These are phyloP conservation scores for Canis aureus DNA, from an alignment of 2,113 vertebrate genomes.

Conservation along the genomic window DNA sequence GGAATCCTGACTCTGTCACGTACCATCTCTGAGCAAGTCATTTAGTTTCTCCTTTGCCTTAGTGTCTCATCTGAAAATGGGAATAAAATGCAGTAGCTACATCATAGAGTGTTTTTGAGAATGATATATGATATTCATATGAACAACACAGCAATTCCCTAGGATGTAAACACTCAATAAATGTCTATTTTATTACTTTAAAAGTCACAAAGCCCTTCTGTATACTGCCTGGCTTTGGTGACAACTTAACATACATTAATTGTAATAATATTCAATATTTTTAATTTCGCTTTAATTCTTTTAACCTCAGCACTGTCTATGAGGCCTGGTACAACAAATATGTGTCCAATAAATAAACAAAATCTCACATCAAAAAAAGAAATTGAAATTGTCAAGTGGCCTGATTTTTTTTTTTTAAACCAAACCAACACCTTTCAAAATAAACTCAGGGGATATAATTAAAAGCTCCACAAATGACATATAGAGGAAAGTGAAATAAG, in stretches of 20 bases:
- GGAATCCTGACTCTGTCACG: not conserved
- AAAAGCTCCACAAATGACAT: constrained; percentile 49
- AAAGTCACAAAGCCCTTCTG: not conserved
- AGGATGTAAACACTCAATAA: not conserved
- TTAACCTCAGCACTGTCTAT: not conserved
- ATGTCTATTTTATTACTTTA: not conserved
- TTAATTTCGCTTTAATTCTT: constrained; percentile 34
- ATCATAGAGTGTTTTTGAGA: not conserved
- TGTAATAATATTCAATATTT: not conserved
- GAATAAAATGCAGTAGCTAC: not conserved
- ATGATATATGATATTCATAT: not conserved
- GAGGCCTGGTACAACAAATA: not conserved
- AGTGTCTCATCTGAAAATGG: not conserved
- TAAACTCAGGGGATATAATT: constrained; percentile 28
- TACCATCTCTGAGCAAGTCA: not conserved
- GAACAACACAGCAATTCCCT: not conserved
- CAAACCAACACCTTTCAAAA: constrained; percentile 61
- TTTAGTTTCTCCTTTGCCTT: not conserved
- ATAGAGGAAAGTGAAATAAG: constrained; percentile 36
- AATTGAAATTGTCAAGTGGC: not conserved
- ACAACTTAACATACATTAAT: not conserved
- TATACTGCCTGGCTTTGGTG: not conserved
- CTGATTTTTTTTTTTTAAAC: not conserved
- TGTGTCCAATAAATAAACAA: not conserved
- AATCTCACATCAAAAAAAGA: not conserved